phyloP scores from a whole-genome alignment of 2,888 invertebrate genomes.

The Encarsia formosa region DNA sequence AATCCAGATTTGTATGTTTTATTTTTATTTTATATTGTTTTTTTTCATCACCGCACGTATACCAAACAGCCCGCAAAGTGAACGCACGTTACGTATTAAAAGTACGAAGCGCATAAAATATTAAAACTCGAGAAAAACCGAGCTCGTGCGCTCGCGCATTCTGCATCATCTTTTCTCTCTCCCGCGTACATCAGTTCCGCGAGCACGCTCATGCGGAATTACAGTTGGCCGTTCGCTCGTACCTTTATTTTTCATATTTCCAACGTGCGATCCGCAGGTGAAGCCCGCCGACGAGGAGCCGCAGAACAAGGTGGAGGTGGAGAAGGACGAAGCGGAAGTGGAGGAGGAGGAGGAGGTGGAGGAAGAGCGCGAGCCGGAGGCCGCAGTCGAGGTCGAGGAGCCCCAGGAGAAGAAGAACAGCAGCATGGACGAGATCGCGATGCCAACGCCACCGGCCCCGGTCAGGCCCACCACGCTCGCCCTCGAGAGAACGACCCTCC shows the following conservation, averaged over 20 bases:
- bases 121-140: no score
- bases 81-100: no score
- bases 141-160: no score
- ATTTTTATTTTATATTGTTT: no score
- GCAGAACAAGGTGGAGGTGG: constrained; percentile 9
- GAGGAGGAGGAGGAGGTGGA: constrained; percentile 1
- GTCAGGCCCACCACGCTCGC: constrained; percentile 37
- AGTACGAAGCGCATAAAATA: no score
- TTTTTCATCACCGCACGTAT: no score
- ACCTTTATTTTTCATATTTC: no score
- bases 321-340: constrained; percentile 16
- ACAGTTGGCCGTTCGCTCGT: constrained; percentile 21
- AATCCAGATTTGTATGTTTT: no score
- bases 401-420: neutral
- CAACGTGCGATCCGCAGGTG: neutral
- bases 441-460: constrained; percentile 10
- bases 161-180: no score
- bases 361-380: constrained; percentile 2
- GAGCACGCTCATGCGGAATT: constrained; percentile 21
- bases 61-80: no score
- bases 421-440: neutral
- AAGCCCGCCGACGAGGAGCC: constrained; percentile 3
- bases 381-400: constrained; percentile 21
- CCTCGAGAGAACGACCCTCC: constrained; percentile 31
- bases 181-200: no score